Conservation (phyloP, 1,140 invertebrate species). For the Phocides pigmalion region DNA sequence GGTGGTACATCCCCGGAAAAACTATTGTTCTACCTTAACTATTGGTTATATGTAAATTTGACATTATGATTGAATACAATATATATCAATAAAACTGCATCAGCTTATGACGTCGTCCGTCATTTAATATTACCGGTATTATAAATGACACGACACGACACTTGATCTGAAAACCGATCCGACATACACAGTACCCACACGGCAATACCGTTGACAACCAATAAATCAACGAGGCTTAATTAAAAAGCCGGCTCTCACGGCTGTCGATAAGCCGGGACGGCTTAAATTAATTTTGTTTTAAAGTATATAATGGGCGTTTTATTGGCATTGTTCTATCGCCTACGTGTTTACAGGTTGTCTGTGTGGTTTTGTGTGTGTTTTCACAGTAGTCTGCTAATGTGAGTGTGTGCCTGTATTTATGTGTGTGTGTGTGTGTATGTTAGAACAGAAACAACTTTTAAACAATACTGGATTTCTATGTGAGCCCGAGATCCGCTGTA, state of each 20-base stretch:
- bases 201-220: slow-evolving; percentile 26
- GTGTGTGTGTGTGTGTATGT: not conserved
- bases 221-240: slow-evolving; percentile 30
- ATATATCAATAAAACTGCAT: too few species aligned
- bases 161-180: slow-evolving; percentile 1
- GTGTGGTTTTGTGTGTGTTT: not conserved
- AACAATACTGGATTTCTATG: too few species aligned
- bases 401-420: not conserved
- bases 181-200: slow-evolving; percentile 7
- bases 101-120: not conserved
- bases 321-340: slow-evolving; percentile 2
- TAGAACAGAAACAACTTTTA: not conserved
- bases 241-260: slow-evolving; percentile 24
- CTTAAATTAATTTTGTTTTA: slow-evolving; percentile 31
- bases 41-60: too few species aligned
- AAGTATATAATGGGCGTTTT: slow-evolving; percentile 18
- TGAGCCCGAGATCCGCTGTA: too few species aligned
- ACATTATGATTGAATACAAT: too few species aligned
- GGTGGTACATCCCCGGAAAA: too few species aligned
- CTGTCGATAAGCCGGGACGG: slow-evolving; percentile 24
- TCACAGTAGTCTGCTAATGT: not conserved
- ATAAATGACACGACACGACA: not conserved
- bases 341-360: slow-evolving; percentile 8
- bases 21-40: too few species aligned
- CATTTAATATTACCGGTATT: slow-evolving; percentile 1